Base-by-base conservation (phyloP, 2,888 invertebrate species). In the Perithous albicinctus region DNA sequence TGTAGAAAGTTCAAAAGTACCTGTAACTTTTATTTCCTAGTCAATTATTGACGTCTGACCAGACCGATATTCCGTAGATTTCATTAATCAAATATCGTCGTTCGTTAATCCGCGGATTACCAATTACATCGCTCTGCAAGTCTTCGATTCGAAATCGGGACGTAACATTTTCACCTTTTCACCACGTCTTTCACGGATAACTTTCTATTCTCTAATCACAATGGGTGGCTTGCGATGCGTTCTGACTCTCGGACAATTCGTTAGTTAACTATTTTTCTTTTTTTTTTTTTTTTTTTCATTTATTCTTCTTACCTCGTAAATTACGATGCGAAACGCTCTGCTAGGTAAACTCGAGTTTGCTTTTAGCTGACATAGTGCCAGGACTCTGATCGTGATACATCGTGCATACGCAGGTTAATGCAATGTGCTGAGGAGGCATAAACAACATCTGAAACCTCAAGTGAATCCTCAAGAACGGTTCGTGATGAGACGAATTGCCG, bases 121-220 rank as follows among this genome's bases (percentile, higher is more conserved):
- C 59, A 59, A 59, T n/a, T 59, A 59, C 35, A 18, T 59, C 59
- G 59, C 5, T 59, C 59, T 35, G 59, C 7, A 8, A 59, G 8
- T 2, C 56, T 8, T 59, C 15, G 18, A 72, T 80, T 72, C 18
- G 56, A 78, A 82, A 79, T 72, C 78, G 46, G 59, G 10, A 64
- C 79, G 46, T 66, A 48, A 67, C 78, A 83, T 84, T 81, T 82
- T 81, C 80, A 85, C 81, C 84, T 78, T 79, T 82, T 81, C 78
- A 78, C 82, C 43, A 46, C 51, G 43, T 41, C 54, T 59, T 79
- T 67, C 56, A 48, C 77, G 61, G 18, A 74, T 78, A 72, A 83
- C 85, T 85, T 85, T 85, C 85, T 85, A 85, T 81, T 84, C 81
- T 80, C 73, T 74, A 84, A 83, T 80, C 83, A 85, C 79, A 81